phyloP scores from a whole-genome alignment of 2,888 invertebrate genomes.

The Lacanobia oleracea region DNA sequence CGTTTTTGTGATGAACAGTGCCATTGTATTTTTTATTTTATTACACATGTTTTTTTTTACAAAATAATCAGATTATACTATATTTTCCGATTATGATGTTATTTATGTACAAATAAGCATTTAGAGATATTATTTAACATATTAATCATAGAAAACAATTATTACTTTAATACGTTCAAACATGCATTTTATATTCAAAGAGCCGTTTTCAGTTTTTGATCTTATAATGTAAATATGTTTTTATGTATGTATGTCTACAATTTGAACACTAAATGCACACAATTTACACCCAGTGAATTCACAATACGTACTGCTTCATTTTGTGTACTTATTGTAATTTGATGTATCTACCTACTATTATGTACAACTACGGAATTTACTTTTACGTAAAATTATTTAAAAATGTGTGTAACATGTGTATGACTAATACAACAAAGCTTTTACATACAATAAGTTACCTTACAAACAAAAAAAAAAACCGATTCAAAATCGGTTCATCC shows the following conservation, averaged over 20 bases:
- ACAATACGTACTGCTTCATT: not conserved
- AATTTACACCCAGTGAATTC: slow-evolving; percentile 7
- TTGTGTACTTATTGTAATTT: slow-evolving; percentile 7
- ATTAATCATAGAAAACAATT: too few relatives aligned
- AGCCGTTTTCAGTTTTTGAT: slow-evolving; percentile 26
- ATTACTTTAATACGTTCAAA: not conserved
- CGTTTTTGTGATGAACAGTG: slow-evolving; percentile 17
- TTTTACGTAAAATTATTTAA: too few relatives aligned
- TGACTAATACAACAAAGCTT: too few relatives aligned
- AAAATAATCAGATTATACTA: not conserved
- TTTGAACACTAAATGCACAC: not conserved
- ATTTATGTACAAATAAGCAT: slow-evolving; percentile 2
- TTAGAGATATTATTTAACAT: not conserved
- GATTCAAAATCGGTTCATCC: too few relatives aligned
- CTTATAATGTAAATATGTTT: not conserved
- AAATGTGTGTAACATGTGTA: too few relatives aligned
- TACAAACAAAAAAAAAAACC: too few relatives aligned
- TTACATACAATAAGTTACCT: too few relatives aligned
- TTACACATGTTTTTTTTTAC: not conserved
- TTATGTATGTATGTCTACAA: not conserved
- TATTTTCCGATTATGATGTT: not conserved
- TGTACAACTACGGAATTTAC: too few relatives aligned
- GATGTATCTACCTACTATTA: too few relatives aligned
- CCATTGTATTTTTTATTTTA: slow-evolving; percentile 18
- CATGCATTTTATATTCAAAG: slow-evolving; percentile 8